A percentile compares a stretch with the other conserved stretches of the same genome.
These are phyloP conservation scores for Drosophila glabriapex DNA, from an alignment of 2,888 invertebrate genomes.

Conservation along the genomic window DNA sequence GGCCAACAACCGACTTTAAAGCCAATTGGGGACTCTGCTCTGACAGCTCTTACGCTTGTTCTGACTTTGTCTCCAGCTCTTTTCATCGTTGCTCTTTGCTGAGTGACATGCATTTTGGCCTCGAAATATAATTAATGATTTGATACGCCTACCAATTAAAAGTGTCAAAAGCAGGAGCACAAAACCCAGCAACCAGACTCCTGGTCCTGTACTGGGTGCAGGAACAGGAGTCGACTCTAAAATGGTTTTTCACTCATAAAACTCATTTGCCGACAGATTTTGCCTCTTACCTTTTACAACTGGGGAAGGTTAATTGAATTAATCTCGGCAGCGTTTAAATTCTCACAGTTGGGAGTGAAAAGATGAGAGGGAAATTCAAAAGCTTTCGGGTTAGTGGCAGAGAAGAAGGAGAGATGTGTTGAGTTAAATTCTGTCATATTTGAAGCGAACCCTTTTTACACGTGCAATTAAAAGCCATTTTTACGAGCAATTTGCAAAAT, in stretches of 20 bases:
- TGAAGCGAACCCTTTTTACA: constrained; percentile 68
- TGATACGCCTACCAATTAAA: constrained; percentile 77
- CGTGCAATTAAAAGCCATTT: constrained; percentile 76
- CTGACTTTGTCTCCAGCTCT: neutral
- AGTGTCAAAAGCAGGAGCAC: constrained; percentile 70
- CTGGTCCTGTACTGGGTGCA: constrained; percentile 1
- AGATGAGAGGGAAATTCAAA: constrained; percentile 15
- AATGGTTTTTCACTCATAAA: constrained; percentile 49
- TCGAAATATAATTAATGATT: constrained; percentile 79
- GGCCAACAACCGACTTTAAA: neutral
- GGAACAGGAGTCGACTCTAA: constrained; percentile 32
- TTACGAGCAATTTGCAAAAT: constrained; percentile 76
- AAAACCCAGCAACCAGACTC: constrained; percentile 10
- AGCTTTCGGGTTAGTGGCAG: neutral
- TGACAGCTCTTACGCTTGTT: constrained; percentile 26
- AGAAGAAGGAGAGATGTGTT: neutral
- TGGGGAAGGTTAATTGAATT: constrained; percentile 74
- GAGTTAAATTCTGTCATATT: constrained; percentile 50
- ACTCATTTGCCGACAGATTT: constrained; percentile 40
- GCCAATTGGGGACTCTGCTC: constrained; percentile 19
- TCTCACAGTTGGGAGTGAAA: constrained; percentile 44
- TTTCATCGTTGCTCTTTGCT: constrained; percentile 11
- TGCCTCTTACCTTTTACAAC: constrained; percentile 30
- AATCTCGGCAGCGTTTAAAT: constrained; percentile 68
- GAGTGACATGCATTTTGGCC: constrained; percentile 72